Evolutionary conservation across 1,140 invertebrate genomes (phyloP).

Genomic region (Drosophila oshimai): DNA sequence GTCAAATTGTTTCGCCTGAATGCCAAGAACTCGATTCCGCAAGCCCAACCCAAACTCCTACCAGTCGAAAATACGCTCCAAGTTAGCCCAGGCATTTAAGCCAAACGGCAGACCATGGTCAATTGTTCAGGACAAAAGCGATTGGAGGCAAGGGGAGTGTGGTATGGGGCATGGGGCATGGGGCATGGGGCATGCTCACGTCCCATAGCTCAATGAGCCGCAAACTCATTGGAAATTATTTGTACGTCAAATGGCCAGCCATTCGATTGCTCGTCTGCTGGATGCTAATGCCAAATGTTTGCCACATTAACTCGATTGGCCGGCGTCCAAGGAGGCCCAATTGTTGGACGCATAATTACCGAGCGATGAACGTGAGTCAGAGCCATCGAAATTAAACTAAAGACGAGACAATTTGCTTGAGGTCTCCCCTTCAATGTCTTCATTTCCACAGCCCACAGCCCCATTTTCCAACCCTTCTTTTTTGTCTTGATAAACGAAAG

Average conservation of each 20-base stretch:
- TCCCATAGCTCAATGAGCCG: slow-evolving; percentile 68
- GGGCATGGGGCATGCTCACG: slow-evolving; percentile 41
- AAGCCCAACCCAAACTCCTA: neutral
- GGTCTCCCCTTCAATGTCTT: slow-evolving; percentile 5
- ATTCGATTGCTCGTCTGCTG: slow-evolving; percentile 38
- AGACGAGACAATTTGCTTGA: slow-evolving; percentile 61
- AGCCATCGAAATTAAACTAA: slow-evolving; percentile 55
- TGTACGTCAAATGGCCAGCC: slow-evolving; percentile 62
- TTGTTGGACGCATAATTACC: slow-evolving; percentile 72
- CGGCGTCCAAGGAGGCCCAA: slow-evolving; percentile 61
- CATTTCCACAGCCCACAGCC: slow-evolving; percentile 5
- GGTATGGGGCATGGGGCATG: no score
- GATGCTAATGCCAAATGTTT: slow-evolving; percentile 69
- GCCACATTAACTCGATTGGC: slow-evolving; percentile 77
- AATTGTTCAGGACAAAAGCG: slow-evolving; percentile 33
- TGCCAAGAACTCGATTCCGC: slow-evolving; percentile 16
- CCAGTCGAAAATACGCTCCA: neutral
- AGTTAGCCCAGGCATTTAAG: slow-evolving; percentile 25
- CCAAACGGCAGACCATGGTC: neutral
- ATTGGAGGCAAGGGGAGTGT: no score
- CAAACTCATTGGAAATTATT: slow-evolving; percentile 79
- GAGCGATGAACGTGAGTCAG: slow-evolving; percentile 53
- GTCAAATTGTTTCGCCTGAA: slow-evolving; percentile 47
- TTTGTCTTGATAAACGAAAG: slow-evolving; percentile 4
- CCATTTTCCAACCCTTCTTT: slow-evolving; percentile 71